phyloP scores from a whole-genome alignment of 1,140 invertebrate genomes.

The Conus ventricosus region DNA sequence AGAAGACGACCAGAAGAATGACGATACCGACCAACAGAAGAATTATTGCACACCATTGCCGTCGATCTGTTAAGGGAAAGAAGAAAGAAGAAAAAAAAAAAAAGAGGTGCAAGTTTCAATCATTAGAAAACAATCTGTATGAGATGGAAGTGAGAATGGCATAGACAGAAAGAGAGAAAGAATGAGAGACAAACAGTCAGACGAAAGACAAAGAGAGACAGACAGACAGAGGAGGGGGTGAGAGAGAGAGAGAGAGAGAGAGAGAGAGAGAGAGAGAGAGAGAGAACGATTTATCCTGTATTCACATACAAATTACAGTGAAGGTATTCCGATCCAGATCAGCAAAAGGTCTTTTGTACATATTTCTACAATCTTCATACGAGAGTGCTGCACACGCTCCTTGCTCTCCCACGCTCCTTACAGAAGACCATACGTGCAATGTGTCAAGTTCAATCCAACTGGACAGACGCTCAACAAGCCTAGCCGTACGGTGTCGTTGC shows the following conservation, averaged over 20 bases:
- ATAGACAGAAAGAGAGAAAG: not conserved
- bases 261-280: constrained; percentile 1
- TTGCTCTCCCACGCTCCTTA: too few species aligned
- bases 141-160: not conserved
- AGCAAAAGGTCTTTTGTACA: not conserved
- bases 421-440: not conserved
- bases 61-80: not conserved
- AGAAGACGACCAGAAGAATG: too few species aligned
- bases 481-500: too few species aligned
- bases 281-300: not conserved
- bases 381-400: too few species aligned
- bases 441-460: not conserved
- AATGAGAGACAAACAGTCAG: not conserved
- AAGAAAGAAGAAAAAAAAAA: not conserved
- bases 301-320: not conserved
- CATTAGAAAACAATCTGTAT: not conserved
- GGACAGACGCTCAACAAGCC: too few species aligned
- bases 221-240: not conserved
- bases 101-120: not conserved
- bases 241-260: constrained; percentile 6
- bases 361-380: too few species aligned
- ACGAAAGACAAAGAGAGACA: constrained; percentile 12
- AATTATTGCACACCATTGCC: too few species aligned
- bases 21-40: too few species aligned
- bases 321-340: not conserved